phyloP scores from a whole-genome alignment of 2,113 vertebrate species.

The Grallaria varia region DNA sequence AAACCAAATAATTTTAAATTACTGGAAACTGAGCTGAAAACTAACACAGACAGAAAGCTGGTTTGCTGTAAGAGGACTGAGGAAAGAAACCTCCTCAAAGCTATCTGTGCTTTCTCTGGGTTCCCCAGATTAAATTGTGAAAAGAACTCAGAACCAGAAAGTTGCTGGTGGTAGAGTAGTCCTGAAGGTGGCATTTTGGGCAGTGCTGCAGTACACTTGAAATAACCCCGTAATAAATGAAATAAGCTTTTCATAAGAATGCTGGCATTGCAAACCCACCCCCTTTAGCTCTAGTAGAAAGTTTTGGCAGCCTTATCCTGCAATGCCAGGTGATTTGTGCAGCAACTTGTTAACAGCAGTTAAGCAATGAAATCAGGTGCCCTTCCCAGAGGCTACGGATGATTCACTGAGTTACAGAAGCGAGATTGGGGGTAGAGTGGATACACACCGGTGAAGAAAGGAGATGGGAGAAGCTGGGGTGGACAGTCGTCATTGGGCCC shows the following conservation, averaged over 20 bases:
- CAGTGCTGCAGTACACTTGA: neutral
- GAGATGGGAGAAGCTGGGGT: neutral
- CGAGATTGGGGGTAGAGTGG: neutral
- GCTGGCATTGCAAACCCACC: neutral
- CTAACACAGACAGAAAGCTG: neutral
- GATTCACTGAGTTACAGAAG: conserved; percentile 8
- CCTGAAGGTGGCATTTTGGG: neutral
- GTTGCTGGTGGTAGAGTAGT: neutral
- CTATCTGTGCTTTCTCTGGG: neutral
- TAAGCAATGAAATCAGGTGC: conserved; percentile 56
- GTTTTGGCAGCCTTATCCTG: neutral
- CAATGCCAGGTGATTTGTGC: conserved; percentile 40
- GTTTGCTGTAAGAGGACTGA: neutral
- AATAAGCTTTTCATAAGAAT: neutral
- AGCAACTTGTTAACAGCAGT: conserved; percentile 53
- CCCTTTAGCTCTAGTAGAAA: neutral
- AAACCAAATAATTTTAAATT: neutral
- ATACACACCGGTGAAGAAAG: neutral
- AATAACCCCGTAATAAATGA: neutral
- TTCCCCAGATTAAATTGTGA: neutral
- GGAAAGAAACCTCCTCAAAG: neutral
- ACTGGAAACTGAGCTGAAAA: neutral
- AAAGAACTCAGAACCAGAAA: neutral
- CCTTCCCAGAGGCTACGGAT: neutral
- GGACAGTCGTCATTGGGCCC: neutral